Evolutionary conservation across 1,140 invertebrate species (phyloP).

Genomic region (Drosophila parvula): DNA sequence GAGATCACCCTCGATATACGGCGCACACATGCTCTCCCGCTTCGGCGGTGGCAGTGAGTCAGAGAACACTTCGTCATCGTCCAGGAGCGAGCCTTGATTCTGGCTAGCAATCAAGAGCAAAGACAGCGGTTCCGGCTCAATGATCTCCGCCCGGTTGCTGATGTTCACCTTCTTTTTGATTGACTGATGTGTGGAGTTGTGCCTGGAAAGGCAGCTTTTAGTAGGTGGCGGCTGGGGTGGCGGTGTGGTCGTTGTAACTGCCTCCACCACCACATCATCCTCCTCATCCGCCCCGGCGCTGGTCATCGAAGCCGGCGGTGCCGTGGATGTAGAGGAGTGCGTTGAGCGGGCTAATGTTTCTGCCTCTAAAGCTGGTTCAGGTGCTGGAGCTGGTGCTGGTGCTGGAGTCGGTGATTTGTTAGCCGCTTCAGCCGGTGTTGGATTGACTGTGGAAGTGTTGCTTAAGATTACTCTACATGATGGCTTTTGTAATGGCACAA

Average conservation of each 20-base stretch:
- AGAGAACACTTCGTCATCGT: slow-evolving; percentile 85
- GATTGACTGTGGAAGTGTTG: slow-evolving; percentile 46
- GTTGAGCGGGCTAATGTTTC: slow-evolving; percentile 43
- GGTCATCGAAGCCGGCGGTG: slow-evolving; percentile 70
- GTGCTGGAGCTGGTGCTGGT: slow-evolving; percentile 4
- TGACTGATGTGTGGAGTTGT: slow-evolving; percentile 79
- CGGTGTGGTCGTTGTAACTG: slow-evolving; percentile 11
- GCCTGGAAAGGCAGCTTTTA: slow-evolving; percentile 77
- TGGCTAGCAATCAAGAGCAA: slow-evolving; percentile 53
- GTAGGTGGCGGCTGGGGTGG: slow-evolving; percentile 50
- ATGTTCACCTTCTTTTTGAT: slow-evolving; percentile 83
- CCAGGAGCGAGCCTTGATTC: slow-evolving; percentile 59
- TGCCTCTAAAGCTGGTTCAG: background rate
- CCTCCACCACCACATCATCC: slow-evolving; percentile 7
- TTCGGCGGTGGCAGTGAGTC: slow-evolving; percentile 82
- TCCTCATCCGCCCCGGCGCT: slow-evolving; percentile 56
- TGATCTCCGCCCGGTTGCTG: slow-evolving; percentile 77
- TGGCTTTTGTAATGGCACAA: slow-evolving; percentile 22
- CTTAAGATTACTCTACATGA: slow-evolving; percentile 47
- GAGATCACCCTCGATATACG: slow-evolving; percentile 73
- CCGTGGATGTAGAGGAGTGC: slow-evolving; percentile 70
- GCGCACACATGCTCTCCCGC: slow-evolving; percentile 84
- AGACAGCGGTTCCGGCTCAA: slow-evolving; percentile 70
- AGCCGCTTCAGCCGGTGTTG: slow-evolving; percentile 32
- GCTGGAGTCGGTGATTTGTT: slow-evolving; percentile 20